Evolutionary conservation across 2,113 vertebrate genomes (phyloP).

Genomic region (Clarias batrachus): DNA sequence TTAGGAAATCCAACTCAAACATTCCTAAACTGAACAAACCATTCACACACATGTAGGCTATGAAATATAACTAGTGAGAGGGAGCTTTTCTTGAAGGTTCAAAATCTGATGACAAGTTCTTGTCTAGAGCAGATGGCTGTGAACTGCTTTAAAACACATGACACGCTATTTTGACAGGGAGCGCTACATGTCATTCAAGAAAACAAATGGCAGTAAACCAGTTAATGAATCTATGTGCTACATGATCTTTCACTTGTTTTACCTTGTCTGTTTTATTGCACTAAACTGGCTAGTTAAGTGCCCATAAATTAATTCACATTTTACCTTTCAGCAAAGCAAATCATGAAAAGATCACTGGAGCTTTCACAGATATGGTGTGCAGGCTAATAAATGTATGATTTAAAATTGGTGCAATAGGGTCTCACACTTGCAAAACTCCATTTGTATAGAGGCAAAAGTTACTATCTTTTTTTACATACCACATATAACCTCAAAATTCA

Average conservation of each 20-base stretch:
- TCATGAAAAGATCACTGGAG: background rate
- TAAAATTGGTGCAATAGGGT: background rate
- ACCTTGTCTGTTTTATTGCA: background rate
- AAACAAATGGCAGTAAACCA: background rate
- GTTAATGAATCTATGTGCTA: background rate
- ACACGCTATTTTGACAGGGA: background rate
- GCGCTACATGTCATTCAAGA: background rate
- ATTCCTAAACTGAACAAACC: constrained; percentile 10
- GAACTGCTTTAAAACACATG: background rate
- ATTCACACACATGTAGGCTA: constrained; percentile 16
- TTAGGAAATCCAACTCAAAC: background rate
- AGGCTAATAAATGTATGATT: background rate
- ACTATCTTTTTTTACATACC: background rate
- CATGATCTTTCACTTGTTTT: background rate
- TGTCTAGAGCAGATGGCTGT: background rate
- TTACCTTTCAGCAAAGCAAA: background rate
- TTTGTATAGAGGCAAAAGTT: background rate
- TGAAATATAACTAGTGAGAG: background rate
- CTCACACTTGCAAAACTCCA: background rate
- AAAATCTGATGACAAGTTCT: constrained; percentile 17
- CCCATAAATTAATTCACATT: background rate
- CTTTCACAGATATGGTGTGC: background rate
- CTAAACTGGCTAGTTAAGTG: background rate
- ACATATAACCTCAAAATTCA: background rate
- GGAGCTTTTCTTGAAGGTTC: background rate